phyloP scores from a whole-genome alignment of 2,113 vertebrate species.

The Grantiella picta region DNA sequence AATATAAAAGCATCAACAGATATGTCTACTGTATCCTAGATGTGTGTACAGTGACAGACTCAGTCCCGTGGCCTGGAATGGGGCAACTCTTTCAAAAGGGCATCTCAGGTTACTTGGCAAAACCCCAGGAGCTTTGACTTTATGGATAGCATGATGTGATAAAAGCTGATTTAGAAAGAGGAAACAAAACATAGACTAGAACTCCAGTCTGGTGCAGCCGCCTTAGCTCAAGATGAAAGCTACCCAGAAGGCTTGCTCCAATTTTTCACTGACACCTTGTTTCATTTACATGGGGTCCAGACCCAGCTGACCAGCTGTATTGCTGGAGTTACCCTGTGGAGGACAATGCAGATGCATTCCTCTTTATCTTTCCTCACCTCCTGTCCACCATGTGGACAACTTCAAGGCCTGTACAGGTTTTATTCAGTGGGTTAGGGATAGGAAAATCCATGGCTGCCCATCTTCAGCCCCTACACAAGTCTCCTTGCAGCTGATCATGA shows the following conservation, averaged over 20 bases:
- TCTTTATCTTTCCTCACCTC: neutral
- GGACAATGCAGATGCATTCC: neutral
- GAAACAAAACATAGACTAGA: neutral
- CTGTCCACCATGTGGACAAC: neutral
- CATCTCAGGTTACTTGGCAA: neutral
- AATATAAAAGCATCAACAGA: neutral
- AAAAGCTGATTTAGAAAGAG: neutral
- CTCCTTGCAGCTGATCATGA: neutral
- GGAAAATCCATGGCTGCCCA: neutral
- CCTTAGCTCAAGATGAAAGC: neutral
- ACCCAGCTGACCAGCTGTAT: neutral
- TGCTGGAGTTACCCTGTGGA: neutral
- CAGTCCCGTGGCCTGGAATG: neutral
- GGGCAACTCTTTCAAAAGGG: neutral
- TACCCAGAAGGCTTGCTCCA: neutral
- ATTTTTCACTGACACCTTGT: neutral
- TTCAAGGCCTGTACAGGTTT: neutral
- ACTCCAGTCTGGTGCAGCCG: neutral
- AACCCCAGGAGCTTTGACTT: neutral
- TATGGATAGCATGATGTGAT: accelerated
- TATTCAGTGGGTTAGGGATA: neutral
- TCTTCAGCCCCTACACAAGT: neutral
- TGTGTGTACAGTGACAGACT: neutral
- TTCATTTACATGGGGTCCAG: neutral
- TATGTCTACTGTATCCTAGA: neutral